phyloP scores from a whole-genome alignment of 2,113 vertebrate species.

The Hippocampus guttulatus region DNA sequence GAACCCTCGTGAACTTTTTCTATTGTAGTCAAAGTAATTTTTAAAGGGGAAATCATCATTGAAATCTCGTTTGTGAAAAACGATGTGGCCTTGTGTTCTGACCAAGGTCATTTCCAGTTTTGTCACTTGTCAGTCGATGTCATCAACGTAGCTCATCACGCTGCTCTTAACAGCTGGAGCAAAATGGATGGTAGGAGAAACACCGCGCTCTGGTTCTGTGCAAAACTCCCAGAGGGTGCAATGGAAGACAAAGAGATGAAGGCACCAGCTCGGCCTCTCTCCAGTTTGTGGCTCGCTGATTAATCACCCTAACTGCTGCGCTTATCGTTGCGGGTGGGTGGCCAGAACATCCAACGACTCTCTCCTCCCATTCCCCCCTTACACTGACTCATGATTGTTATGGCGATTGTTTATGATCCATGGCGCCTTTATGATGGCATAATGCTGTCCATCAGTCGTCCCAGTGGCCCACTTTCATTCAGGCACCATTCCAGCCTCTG shows the following conservation, averaged over 20 bases:
- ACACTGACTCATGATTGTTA: slow-evolving; percentile 49
- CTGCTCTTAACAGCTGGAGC: slow-evolving; percentile 32
- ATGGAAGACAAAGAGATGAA: background rate
- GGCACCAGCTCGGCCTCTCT: slow-evolving; percentile 15
- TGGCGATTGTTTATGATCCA: slow-evolving; percentile 69
- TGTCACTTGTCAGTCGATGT: slow-evolving; percentile 43
- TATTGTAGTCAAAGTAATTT: slow-evolving; percentile 41
- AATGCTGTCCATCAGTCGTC: slow-evolving; percentile 61
- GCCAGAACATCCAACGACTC: slow-evolving; percentile 40
- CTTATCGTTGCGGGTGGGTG: slow-evolving; percentile 32
- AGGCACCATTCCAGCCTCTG: slow-evolving; percentile 31
- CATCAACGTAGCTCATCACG: slow-evolving; percentile 60
- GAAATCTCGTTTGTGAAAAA: slow-evolving; percentile 42
- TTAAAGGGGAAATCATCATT: slow-evolving; percentile 41
- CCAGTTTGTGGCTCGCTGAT: slow-evolving; percentile 34
- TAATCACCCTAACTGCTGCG: slow-evolving; percentile 50
- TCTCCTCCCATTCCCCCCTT: slow-evolving; percentile 19
- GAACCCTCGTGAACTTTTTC: slow-evolving; percentile 40
- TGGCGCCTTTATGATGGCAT: slow-evolving; percentile 52
- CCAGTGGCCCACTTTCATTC: slow-evolving; percentile 49
- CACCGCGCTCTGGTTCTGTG: slow-evolving; percentile 6
- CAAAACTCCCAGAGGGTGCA: background rate
- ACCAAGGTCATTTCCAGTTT: slow-evolving; percentile 56
- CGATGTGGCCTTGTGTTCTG: slow-evolving; percentile 41
- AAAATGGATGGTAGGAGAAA: slow-evolving; percentile 11